Evolutionary conservation across 2,797 vertebrate species (phyloP), one percentile per base, ranked within the genome.

Genomic region (Chloroceryle inda): DNA sequence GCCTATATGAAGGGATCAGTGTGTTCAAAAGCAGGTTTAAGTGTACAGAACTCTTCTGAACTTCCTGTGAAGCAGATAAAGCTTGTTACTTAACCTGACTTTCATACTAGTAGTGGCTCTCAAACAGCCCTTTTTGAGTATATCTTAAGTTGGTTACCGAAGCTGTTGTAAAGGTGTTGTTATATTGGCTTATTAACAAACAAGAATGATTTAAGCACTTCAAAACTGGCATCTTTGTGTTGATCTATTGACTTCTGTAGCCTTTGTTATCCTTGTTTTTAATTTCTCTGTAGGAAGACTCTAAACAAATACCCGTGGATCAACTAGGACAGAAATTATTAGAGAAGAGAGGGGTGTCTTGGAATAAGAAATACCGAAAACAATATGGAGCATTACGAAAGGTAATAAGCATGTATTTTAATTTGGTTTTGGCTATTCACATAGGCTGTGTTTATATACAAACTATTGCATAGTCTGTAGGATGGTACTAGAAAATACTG

Each of bases 351-450:
- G 99, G 99, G 40, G 96, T 98, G 45, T 99, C 99, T 29, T 99
- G 99, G 99, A 99, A 98, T 97, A 99, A 99, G 97, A 99, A 98
- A 89, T 99, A 99, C 77, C 98, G 98, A 74, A 99, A 99, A 85
- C 98, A 98, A 13, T 96, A 98, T 20, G 99, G 99, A 69, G 97
- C 99, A 10, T 98, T 99, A 61, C 98, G 98, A 71, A 99, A 99
- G 99, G 99, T 99, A 94, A 63, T 88, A 16, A 4, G 8, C 4
- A 1, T 10, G 17, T 76, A n/a, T 69, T 6, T n/a, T 82, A 5
- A 11, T n/a, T 77, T 42, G 14, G 1, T 15, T 61, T 62, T 73
- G 47, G 11, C 23, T 67, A 13, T 50, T 50, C 42, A 44, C 35
- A 4, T 53, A 27, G 62, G 11, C 66, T 38, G 31, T 0, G 2